These are phyloP conservation scores for Ophion ellenae DNA, from an alignment of 2,888 invertebrate species.

Conservation along the genomic window DNA sequence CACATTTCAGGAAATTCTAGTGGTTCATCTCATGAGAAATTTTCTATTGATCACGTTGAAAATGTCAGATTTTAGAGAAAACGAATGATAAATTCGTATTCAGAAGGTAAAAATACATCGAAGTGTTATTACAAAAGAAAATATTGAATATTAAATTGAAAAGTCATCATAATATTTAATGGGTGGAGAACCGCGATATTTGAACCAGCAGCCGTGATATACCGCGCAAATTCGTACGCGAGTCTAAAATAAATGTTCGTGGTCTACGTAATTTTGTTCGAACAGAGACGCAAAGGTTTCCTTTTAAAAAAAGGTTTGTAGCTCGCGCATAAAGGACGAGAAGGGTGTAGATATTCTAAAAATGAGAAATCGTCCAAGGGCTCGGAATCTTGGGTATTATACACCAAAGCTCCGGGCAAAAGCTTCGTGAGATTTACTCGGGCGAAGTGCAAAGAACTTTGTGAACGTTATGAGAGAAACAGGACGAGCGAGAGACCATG, in stretches of 20 bases:
- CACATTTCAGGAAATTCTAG: too few relatives aligned
- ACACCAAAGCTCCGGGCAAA: constrained; percentile 12
- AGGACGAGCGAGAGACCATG: constrained; percentile 6
- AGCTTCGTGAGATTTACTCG: constrained; percentile 70
- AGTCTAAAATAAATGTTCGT: neutral
- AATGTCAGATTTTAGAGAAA: too few relatives aligned
- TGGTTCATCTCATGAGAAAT: too few relatives aligned
- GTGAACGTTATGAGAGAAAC: constrained; percentile 31
- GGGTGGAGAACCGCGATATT: neutral
- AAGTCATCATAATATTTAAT: neutral
- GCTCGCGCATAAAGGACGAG: neutral
- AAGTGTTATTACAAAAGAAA: too few relatives aligned
- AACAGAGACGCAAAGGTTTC: neutral
- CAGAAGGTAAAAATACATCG: too few relatives aligned
- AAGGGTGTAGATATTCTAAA: neutral
- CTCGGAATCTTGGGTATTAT: constrained; percentile 58
- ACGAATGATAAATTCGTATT: too few relatives aligned
- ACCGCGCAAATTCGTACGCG: neutral
- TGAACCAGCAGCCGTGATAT: neutral
- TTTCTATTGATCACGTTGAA: too few relatives aligned
- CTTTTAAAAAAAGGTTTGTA: constrained; percentile 7
- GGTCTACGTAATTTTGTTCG: neutral
- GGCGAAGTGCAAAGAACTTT: constrained; percentile 61
- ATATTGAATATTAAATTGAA: too few relatives aligned
- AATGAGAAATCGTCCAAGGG: constrained; percentile 28